Evolutionary conservation across 35 echinoderm and acorn worm species (phyloP).

Genomic region (Strongylocentrotus purpuratus): DNA sequence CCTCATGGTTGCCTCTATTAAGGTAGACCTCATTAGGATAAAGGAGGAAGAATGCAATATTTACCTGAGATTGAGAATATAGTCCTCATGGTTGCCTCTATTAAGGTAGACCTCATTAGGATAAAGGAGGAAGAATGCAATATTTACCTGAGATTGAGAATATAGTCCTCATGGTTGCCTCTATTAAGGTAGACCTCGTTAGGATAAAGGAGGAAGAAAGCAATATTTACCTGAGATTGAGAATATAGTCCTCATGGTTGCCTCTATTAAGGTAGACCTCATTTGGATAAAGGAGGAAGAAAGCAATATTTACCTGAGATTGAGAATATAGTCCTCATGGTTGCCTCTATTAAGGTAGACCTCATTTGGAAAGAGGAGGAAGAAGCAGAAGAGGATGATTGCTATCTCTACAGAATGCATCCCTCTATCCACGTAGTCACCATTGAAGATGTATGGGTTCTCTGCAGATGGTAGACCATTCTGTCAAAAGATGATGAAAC

Average conservation of each 20-base stretch:
- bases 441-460: conserved; percentile 98
- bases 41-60: conserved; percentile 84
- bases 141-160: conserved; percentile 95
- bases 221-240: conserved; percentile 96
- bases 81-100: no score
- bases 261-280: no score
- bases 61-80: no score
- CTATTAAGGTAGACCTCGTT: no score
- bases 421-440: conserved; percentile 95
- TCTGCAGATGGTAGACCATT: conserved; percentile 91
- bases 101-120: no score
- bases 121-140: no score
- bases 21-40: conserved; percentile 97
- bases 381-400: conserved; percentile 81
- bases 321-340: conserved; percentile 98
- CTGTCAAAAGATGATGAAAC: conserved; percentile 54
- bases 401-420: conserved; percentile 87
- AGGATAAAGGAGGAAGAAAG: no score
- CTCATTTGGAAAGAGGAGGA: conserved; percentile 92
- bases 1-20: no score
- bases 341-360: conserved; percentile 95
- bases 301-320: conserved; percentile 70
- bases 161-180: conserved; percentile 96
- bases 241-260: conserved; percentile 96
- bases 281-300: conserved; percentile 90